Evolutionary conservation across 2,888 invertebrate species (phyloP).

Genomic region (Odontomyia ornata): DNA sequence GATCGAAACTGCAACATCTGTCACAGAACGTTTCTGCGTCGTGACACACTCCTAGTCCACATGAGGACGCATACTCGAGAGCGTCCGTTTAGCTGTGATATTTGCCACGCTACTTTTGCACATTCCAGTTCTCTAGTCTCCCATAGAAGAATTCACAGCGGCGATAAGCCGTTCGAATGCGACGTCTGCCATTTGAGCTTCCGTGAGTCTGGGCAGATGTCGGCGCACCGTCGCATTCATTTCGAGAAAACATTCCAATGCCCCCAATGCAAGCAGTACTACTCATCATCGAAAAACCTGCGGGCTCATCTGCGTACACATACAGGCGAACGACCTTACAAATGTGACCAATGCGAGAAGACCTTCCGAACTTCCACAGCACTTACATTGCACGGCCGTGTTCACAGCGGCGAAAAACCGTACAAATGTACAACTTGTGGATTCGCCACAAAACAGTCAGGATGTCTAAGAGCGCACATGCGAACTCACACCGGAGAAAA

Average conservation of each 20-base stretch:
- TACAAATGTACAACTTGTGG: slow-evolving; percentile 45
- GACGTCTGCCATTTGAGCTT: slow-evolving; percentile 45
- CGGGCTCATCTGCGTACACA: slow-evolving; percentile 48
- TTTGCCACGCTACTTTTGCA: slow-evolving; percentile 46
- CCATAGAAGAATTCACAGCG: slow-evolving; percentile 46
- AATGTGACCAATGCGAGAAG: slow-evolving; percentile 48
- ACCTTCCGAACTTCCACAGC: slow-evolving; percentile 47
- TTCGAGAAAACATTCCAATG: slow-evolving; percentile 47
- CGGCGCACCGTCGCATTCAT: slow-evolving; percentile 47
- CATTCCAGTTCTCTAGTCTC: slow-evolving; percentile 49
- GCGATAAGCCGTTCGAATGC: slow-evolving; percentile 46
- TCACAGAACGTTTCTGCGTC: slow-evolving; percentile 44
- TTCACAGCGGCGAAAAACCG: slow-evolving; percentile 47
- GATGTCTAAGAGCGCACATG: slow-evolving; percentile 45
- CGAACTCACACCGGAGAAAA: slow-evolving; percentile 48
- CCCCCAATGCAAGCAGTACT: slow-evolving; percentile 47
- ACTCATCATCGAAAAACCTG: slow-evolving; percentile 47
- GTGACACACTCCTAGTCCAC: slow-evolving; percentile 47
- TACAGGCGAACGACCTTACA: slow-evolving; percentile 49
- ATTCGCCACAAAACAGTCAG: slow-evolving; percentile 47
- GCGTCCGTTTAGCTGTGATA: slow-evolving; percentile 47
- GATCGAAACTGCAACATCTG: slow-evolving; percentile 46
- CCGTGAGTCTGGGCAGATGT: slow-evolving; percentile 49
- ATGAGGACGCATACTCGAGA: slow-evolving; percentile 47
- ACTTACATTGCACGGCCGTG: slow-evolving; percentile 46